These are phyloP conservation scores for Oostethus manadensis DNA, from an alignment of 2,113 vertebrate genomes.

Conservation along the genomic window DNA sequence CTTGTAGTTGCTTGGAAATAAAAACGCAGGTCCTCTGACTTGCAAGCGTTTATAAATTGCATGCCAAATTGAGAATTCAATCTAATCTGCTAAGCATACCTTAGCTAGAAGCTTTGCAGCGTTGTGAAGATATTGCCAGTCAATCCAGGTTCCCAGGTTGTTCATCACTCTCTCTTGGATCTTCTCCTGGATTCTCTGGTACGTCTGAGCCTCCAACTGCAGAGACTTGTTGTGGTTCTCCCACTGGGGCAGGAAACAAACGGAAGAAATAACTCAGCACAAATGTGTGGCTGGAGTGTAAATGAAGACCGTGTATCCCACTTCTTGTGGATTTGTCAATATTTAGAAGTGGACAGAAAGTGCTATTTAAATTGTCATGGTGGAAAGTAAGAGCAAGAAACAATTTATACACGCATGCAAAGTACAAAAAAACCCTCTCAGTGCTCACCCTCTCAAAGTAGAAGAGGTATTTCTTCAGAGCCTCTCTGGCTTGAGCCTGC, in stretches of 20 bases:
- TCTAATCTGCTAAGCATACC: conserved; percentile 59
- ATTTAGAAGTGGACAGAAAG: too few relatives aligned
- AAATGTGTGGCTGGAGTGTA: neutral
- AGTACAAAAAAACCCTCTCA: neutral
- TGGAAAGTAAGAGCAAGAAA: too few relatives aligned
- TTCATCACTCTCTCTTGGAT: conserved; percentile 99
- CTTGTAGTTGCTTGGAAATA: neutral
- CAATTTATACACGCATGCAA: too few relatives aligned
- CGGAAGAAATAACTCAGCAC: neutral
- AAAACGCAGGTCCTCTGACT: too few relatives aligned
- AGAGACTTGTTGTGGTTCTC: conserved; percentile 99
- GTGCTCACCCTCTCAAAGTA: conserved; percentile 97
- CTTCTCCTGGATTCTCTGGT: conserved; percentile 98
- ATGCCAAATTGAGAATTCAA: neutral
- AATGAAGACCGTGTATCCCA: neutral
- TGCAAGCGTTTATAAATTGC: neutral
- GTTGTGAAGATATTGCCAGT: conserved; percentile 99
- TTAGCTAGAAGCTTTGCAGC: conserved; percentile 97
- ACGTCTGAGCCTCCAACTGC: conserved; percentile 96
- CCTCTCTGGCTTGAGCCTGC: conserved; percentile 97
- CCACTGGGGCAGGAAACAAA: conserved; percentile 74
- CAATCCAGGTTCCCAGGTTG: conserved; percentile 98
- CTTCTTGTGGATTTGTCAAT: neutral
- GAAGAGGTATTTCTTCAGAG: conserved; percentile 99
- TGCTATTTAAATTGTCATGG: too few relatives aligned